Evolutionary conservation across 1,140 invertebrate genomes (phyloP).

Genomic region (Caenorhabditis remanei): DNA sequence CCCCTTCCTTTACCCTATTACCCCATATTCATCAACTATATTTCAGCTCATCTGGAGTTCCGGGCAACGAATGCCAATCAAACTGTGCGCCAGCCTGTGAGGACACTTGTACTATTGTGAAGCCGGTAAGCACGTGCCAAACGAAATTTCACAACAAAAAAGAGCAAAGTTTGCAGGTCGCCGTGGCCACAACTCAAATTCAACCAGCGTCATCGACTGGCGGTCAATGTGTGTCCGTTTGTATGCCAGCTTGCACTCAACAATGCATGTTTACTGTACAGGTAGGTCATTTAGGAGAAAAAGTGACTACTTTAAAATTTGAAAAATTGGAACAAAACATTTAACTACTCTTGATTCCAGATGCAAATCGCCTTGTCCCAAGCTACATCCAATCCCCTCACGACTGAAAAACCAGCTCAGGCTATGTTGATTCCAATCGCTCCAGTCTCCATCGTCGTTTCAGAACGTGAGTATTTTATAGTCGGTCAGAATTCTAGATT

Average conservation of each 20-base stretch:
- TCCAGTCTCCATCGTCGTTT: background rate
- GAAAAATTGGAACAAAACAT: background rate
- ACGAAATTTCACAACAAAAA: slow-evolving; percentile 3
- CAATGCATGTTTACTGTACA: slow-evolving; percentile 60
- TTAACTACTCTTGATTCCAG: background rate
- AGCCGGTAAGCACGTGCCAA: slow-evolving; percentile 6
- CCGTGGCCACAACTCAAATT: slow-evolving; percentile 46
- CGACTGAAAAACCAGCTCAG: slow-evolving; percentile 22
- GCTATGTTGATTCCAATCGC: slow-evolving; percentile 8
- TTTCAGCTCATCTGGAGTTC: slow-evolving; percentile 52
- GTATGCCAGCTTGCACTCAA: slow-evolving; percentile 51
- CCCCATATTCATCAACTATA: background rate
- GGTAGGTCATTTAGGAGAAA: background rate
- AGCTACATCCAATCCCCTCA: background rate
- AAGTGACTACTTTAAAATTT: background rate
- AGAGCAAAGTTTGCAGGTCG: slow-evolving; percentile 46
- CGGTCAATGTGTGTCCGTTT: slow-evolving; percentile 52
- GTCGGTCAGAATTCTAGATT: background rate
- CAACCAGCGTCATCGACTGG: slow-evolving; percentile 39
- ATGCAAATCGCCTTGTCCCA: slow-evolving; percentile 21
- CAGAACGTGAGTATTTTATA: background rate
- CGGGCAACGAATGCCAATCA: slow-evolving; percentile 36
- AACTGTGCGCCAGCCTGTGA: slow-evolving; percentile 49
- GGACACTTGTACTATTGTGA: slow-evolving; percentile 55
- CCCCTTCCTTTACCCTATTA: background rate